Conservation (phyloP, 2,113 vertebrate species). For the Pterophyllum scalare region DNA sequence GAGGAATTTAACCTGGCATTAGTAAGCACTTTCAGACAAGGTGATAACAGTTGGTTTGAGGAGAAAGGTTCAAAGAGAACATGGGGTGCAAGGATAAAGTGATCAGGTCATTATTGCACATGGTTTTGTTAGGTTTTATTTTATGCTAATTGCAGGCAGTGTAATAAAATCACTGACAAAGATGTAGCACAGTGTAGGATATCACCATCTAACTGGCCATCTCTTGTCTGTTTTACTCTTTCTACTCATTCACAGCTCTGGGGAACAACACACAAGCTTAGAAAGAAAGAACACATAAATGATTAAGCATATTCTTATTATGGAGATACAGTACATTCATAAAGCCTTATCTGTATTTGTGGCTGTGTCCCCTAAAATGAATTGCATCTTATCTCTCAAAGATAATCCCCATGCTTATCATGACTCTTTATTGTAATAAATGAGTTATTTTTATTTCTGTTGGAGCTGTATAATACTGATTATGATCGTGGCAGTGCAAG, state of each 20-base stretch:
- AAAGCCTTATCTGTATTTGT: slow-evolving; percentile 4
- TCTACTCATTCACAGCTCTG: not conserved
- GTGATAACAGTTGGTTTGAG: slow-evolving; percentile 30
- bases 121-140: not conserved
- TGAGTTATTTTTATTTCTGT: not conserved
- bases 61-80: slow-evolving; percentile 23
- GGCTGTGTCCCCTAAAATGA: not conserved
- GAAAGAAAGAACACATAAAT: not conserved
- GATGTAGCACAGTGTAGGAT: not conserved
- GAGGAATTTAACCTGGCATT: not conserved
- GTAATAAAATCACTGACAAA: not conserved
- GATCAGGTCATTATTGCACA: not conserved
- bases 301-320: not conserved
- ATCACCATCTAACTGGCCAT: not conserved
- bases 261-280: not conserved
- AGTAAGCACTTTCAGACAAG: not conserved
- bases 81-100: not conserved
- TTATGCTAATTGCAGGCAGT: not conserved
- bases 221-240: not conserved
- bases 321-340: not conserved
- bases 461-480: not conserved
- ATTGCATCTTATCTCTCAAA: not conserved
- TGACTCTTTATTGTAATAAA: not conserved
- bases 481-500: not conserved
- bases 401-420: slow-evolving; percentile 10